Percentiles rank a stretch among this genome's conserved stretches.
Evolutionary conservation across 1,140 invertebrate genomes (phyloP).

Genomic region (Probaryconus sp.): DNA sequence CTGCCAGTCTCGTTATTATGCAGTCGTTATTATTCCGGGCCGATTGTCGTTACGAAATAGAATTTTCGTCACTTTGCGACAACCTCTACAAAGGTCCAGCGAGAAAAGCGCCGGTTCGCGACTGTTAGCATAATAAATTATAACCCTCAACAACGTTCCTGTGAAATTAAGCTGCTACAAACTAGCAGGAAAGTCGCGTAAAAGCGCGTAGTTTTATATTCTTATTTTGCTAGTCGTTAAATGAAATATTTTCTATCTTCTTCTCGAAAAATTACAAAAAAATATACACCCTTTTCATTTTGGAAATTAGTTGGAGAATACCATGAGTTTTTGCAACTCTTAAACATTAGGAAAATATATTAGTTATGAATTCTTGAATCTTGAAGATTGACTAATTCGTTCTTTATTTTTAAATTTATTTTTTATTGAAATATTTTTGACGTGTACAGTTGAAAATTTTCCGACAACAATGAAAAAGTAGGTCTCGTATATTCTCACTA

Average conservation of each 20-base stretch:
- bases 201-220: constrained; percentile 4
- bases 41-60: constrained; percentile 6
- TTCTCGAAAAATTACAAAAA: constrained; percentile 5
- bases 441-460: too few species aligned
- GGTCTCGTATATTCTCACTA: too few species aligned
- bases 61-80: constrained; percentile 11
- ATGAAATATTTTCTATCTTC: constrained; percentile 12
- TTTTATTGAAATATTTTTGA: too few species aligned
- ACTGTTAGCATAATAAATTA: constrained; percentile 2
- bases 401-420: too few species aligned
- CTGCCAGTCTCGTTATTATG: background rate
- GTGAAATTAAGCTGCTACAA: constrained; percentile 3
- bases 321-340: too few species aligned
- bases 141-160: background rate
- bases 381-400: too few species aligned
- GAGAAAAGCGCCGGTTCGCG: too few species aligned
- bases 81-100: background rate
- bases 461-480: too few species aligned
- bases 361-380: too few species aligned
- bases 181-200: background rate
- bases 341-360: too few species aligned
- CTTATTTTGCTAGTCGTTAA: constrained; percentile 9
- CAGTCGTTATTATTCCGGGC: constrained; percentile 9
- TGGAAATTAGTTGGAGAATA: too few species aligned
- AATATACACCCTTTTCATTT: background rate